A percentile compares a stretch with the other conserved stretches of the same genome.
Evolutionary conservation across 2,113 vertebrate genomes (phyloP).

Genomic region (Panthera uncia): DNA sequence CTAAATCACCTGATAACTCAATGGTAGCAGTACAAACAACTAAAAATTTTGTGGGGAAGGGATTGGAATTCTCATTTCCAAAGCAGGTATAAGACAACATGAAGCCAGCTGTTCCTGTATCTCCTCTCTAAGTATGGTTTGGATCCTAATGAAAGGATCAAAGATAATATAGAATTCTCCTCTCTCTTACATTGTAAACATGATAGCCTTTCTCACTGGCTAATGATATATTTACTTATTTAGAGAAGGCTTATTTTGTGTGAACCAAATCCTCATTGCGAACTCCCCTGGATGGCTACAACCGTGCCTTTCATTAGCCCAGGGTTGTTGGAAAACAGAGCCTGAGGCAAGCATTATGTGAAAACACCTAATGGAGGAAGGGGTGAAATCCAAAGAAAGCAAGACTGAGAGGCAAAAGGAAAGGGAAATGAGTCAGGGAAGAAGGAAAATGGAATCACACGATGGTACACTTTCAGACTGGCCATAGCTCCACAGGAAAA

Average conservation of each 20-base stretch:
- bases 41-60: neutral
- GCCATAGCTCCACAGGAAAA: neutral
- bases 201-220: neutral
- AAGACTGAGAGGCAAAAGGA: neutral
- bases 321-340: neutral
- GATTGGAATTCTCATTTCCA: neutral
- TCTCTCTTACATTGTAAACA: neutral
- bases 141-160: neutral
- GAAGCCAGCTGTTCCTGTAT: neutral
- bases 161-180: neutral
- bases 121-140: neutral
- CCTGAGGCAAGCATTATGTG: neutral
- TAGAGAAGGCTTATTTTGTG: neutral
- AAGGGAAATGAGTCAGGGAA: neutral
- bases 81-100: neutral
- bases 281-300: too few species aligned
- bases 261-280: neutral
- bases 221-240: neutral
- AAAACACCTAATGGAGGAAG: neutral
- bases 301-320: neutral
- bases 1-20: neutral
- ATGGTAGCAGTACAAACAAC: neutral
- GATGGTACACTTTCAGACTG: neutral
- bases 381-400: neutral
- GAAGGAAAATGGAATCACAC: neutral